Percentiles rank a stretch among this genome's conserved stretches.
phyloP scores from a whole-genome alignment of 2,888 invertebrate species.

The Anthophora plumipes region DNA sequence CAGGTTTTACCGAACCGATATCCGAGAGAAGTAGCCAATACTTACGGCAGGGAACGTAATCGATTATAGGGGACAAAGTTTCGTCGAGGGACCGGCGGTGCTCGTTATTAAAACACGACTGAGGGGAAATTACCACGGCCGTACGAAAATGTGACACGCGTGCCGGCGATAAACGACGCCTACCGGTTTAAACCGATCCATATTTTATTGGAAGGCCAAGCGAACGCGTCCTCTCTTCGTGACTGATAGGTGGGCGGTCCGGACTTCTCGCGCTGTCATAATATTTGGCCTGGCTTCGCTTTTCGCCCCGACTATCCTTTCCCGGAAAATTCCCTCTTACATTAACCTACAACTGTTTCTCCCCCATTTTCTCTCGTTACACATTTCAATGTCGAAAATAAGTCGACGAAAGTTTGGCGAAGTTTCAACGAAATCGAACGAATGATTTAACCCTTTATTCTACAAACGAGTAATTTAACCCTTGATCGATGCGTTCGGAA shows the following conservation, averaged over 20 bases:
- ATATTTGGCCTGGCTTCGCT: slow-evolving; percentile 69
- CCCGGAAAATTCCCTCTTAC: slow-evolving; percentile 9
- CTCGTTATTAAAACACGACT: slow-evolving; percentile 9
- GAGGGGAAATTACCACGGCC: slow-evolving; percentile 67
- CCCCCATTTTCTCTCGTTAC: not conserved
- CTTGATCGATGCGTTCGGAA: no score
- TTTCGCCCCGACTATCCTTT: not conserved
- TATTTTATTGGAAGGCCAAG: slow-evolving; percentile 73
- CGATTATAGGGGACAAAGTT: slow-evolving; percentile 5
- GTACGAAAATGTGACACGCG: slow-evolving; percentile 60
- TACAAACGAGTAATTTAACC: no score
- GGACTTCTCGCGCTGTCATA: slow-evolving; percentile 72
- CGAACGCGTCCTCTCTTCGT: slow-evolving; percentile 51
- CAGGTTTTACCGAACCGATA: no score
- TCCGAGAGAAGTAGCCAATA: not conserved
- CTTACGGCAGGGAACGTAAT: not conserved
- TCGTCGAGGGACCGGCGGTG: not conserved
- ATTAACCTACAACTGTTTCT: not conserved
- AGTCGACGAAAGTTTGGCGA: no score
- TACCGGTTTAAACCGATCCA: slow-evolving; percentile 77
- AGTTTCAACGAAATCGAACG: no score
- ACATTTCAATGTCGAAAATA: no score
- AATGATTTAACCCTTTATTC: no score
- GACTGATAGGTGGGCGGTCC: slow-evolving; percentile 77
- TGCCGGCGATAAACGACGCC: slow-evolving; percentile 67